These are phyloP conservation scores for Panagrolaimus sp. DNA, from an alignment of 1,140 invertebrate genomes.

Conservation along the genomic window DNA sequence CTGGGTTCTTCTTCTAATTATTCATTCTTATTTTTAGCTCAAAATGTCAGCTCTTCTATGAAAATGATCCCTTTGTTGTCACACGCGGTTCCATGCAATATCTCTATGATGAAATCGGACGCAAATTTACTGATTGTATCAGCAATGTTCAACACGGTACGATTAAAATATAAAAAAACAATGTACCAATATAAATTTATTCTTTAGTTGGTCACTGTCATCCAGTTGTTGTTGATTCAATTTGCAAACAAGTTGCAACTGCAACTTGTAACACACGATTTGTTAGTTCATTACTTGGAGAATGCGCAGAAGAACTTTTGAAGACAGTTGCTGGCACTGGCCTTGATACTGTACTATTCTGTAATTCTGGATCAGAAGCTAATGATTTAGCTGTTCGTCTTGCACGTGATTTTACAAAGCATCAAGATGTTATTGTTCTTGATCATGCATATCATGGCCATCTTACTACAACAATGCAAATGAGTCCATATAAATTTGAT, in stretches of 20 bases:
- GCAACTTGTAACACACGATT: slow-evolving; percentile 90
- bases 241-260: slow-evolving; percentile 76
- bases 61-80: slow-evolving; percentile 81
- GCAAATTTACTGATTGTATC: slow-evolving; percentile 89
- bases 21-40: slow-evolving; percentile 14
- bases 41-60: slow-evolving; percentile 88
- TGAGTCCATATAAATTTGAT: slow-evolving; percentile 95
- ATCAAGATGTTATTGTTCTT: slow-evolving; percentile 80
- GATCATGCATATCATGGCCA: slow-evolving; percentile 98
- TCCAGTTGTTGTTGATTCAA: slow-evolving; percentile 80
- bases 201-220: slow-evolving; percentile 87
- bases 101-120: slow-evolving; percentile 88
- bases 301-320: slow-evolving; percentile 78
- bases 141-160: slow-evolving; percentile 97
- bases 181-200: neutral
- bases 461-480: slow-evolving; percentile 83
- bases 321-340: slow-evolving; percentile 66
- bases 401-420: slow-evolving; percentile 77
- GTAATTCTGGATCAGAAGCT: slow-evolving; percentile 79
- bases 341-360: slow-evolving; percentile 85
- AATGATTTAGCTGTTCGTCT: slow-evolving; percentile 91
- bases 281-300: slow-evolving; percentile 85
- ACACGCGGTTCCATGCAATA: slow-evolving; percentile 81
- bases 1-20: too few relatives aligned
- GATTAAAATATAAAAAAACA: slow-evolving; percentile 45